Percentiles rank a stretch among this genome's conserved stretches.
These are phyloP conservation scores for Porites divaricata DNA, from an alignment of 92 coral and sea anemone genomes.

Conservation along the genomic window DNA sequence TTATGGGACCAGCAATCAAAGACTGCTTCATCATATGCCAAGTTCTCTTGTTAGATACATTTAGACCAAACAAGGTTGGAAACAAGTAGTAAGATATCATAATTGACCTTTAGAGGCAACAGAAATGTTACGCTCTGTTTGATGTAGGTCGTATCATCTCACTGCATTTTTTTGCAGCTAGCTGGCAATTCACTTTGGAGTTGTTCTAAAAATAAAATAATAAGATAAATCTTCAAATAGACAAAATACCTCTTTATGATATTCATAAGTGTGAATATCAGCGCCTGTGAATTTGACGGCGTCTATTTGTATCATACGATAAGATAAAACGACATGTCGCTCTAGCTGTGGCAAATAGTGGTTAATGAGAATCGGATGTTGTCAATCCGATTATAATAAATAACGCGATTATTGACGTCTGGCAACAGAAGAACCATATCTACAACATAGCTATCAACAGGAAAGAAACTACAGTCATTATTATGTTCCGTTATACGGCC, in stretches of 20 bases:
- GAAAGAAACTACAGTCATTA: too few relatives aligned
- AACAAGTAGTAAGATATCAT: background rate
- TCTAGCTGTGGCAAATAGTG: background rate
- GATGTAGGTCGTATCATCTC: background rate
- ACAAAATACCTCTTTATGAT: background rate
- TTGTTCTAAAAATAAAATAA: background rate
- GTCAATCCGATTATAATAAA: background rate
- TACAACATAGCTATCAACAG: background rate
- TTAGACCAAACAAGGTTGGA: background rate
- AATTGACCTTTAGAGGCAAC: background rate
- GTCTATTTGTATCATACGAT: slow-evolving; percentile 7
- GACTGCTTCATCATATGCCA: too few relatives aligned
- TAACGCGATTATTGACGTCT: background rate
- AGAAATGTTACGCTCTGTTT: background rate
- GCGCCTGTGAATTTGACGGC: background rate
- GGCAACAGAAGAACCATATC: background rate
- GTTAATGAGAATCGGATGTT: background rate
- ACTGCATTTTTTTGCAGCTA: background rate
- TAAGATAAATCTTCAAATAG: background rate
- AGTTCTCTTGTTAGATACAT: too few relatives aligned
- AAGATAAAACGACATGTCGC: background rate
- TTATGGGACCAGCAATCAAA: too few relatives aligned
- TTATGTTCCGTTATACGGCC: too few relatives aligned
- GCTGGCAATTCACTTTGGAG: background rate
- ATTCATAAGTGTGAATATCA: background rate